Percentiles rank a stretch among this genome's conserved stretches.
Conservation (phyloP, 1,140 invertebrate genomes). For the Drosophila kikkawai region DNA sequence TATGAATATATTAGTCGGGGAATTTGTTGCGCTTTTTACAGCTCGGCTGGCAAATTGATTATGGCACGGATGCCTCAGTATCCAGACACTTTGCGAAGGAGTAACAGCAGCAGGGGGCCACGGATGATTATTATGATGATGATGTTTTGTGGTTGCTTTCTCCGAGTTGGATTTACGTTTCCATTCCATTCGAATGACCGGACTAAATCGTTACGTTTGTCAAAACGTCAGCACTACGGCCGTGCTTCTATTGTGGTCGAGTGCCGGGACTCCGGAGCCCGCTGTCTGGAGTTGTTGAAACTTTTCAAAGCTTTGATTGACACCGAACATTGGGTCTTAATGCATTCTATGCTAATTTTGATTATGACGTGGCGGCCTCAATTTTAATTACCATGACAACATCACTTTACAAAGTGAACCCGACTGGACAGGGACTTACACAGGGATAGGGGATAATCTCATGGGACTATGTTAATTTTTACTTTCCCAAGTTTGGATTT, state of each 20-base stretch:
- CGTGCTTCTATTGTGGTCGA: conserved; percentile 32
- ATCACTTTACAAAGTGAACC: conserved; percentile 47
- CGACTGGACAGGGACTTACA: conserved; percentile 6
- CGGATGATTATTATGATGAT: conserved; percentile 28
- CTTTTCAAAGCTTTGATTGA: conserved; percentile 77
- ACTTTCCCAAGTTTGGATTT: background rate
- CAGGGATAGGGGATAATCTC: background rate
- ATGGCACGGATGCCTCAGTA: conserved; percentile 30
- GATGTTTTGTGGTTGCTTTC: conserved; percentile 41
- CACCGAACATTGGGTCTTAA: conserved; percentile 79
- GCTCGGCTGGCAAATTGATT: conserved; percentile 60
- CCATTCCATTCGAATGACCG: conserved; percentile 53
- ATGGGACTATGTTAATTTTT: background rate
- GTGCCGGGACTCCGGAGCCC: conserved; percentile 4
- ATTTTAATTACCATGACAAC: conserved; percentile 75
- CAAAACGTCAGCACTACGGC: conserved; percentile 74
- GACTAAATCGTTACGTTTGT: conserved; percentile 74
- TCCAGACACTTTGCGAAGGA: conserved; percentile 14
- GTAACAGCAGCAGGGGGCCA: conserved; percentile 7
- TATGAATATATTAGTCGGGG: conserved; percentile 75
- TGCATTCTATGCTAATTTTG: conserved; percentile 82
- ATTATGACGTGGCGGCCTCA: conserved; percentile 63
- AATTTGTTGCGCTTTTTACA: conserved; percentile 71
- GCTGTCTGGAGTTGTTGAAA: conserved; percentile 66
- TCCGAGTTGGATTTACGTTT: conserved; percentile 30